Conservation (phyloP, 2,113 vertebrate genomes). For the Solenodon paradoxus region DNA sequence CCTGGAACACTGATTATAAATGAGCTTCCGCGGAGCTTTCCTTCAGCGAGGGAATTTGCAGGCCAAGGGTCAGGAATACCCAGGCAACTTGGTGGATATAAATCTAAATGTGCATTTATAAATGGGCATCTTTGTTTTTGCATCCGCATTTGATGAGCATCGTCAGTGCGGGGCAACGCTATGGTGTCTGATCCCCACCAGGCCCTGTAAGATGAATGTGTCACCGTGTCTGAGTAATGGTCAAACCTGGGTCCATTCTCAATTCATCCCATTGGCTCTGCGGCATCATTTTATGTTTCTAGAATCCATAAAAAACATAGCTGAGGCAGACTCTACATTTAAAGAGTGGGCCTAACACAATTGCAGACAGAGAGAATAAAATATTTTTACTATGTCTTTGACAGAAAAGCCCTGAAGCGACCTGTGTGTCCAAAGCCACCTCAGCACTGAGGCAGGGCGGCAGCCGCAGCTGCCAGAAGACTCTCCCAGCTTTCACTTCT, state of each 20-base stretch:
- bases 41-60: neutral
- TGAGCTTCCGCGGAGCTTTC: neutral
- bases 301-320: neutral
- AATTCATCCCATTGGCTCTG: neutral
- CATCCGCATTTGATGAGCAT: neutral
- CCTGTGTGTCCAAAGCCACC: neutral
- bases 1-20: neutral
- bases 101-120: neutral
- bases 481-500: neutral
- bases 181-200: neutral
- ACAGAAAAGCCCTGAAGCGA: neutral
- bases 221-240: neutral
- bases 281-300: neutral
- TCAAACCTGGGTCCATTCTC: neutral
- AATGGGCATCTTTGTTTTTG: neutral
- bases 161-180: neutral
- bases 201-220: neutral
- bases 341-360: neutral
- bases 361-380: neutral
- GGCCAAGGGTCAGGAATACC: neutral
- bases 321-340: neutral
- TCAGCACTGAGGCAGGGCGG: no score
- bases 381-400: neutral
- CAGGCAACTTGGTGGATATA: neutral
- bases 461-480: no score